phyloP scores from a whole-genome alignment of 2,797 vertebrate species.

The Clarias platycephalus region DNA sequence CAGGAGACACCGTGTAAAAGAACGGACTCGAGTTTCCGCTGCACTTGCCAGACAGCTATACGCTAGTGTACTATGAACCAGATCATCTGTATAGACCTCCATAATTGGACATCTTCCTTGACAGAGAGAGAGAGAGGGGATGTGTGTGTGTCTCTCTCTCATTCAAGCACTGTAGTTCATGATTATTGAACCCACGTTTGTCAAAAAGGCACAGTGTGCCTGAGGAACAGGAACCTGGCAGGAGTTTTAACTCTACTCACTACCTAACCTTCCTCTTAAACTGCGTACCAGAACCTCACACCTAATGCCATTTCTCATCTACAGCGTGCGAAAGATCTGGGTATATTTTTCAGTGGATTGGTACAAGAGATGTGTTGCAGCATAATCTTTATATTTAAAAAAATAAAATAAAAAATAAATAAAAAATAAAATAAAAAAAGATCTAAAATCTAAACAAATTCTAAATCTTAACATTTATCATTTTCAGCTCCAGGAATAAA shows the following conservation, averaged over 20 bases:
- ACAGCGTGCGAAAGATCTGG: not conserved
- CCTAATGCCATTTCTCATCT: not conserved
- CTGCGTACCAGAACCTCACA: not conserved
- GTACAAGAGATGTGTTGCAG: not conserved
- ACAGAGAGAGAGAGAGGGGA: not conserved
- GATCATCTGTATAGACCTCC: not conserved
- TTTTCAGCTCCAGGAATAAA: no score
- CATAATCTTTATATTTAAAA: no score
- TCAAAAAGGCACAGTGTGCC: not conserved
- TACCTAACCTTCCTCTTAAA: not conserved
- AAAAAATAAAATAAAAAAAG: no score
- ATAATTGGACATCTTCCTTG: not conserved
- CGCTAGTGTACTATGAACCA: slow-evolving; percentile 5
- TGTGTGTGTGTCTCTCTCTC: not conserved
- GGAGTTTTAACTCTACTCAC: not conserved
- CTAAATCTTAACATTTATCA: no score
- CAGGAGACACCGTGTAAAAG: slow-evolving; percentile 41
- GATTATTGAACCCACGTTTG: not conserved
- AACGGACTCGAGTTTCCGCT: not conserved
- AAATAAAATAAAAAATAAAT: no score
- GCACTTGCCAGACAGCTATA: not conserved
- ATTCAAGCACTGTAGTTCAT: not conserved
- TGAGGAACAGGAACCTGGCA: not conserved
- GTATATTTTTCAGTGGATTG: not conserved
- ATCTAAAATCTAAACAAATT: no score